phyloP scores from a whole-genome alignment of 2,888 invertebrate species.

The Limnephilus marmoratus region DNA sequence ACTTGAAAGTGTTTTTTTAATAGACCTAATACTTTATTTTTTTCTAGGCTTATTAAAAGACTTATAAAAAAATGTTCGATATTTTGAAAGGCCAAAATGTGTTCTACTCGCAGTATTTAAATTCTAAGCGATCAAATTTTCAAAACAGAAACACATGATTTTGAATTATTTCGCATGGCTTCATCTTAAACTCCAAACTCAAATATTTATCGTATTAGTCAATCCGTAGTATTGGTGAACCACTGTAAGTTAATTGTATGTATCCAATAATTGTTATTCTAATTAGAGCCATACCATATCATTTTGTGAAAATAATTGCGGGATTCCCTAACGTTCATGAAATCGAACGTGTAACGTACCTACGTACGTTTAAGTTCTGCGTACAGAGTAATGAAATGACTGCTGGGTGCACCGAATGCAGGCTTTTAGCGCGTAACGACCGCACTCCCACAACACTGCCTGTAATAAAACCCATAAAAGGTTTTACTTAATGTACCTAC shows the following conservation, averaged over 20 bases:
- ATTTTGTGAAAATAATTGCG: not conserved
- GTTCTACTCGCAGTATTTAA: too few relatives aligned
- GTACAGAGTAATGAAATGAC: not conserved
- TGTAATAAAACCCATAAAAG: not conserved
- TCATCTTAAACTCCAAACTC: not conserved
- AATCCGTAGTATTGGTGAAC: not conserved
- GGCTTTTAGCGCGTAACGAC: not conserved
- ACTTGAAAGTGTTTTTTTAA: too few relatives aligned
- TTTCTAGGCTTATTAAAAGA: too few relatives aligned
- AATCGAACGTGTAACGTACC: not conserved
- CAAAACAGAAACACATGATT: too few relatives aligned
- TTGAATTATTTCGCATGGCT: too few relatives aligned
- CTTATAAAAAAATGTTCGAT: too few relatives aligned
- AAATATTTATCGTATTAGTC: not conserved
- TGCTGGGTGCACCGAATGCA: not conserved
- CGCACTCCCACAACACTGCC: not conserved
- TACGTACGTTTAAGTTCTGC: not conserved
- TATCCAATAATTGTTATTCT: too few relatives aligned
- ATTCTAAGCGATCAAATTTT: too few relatives aligned
- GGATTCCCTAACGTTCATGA: not conserved
- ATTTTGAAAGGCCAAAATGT: too few relatives aligned
- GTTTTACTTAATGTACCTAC: too few relatives aligned
- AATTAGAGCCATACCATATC: too few relatives aligned
- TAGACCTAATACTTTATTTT: too few relatives aligned
- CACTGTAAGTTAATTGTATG: not conserved